These are phyloP conservation scores for Caenorhabditis sp. DNA, from an alignment of 2,888 invertebrate species.

Conservation along the genomic window DNA sequence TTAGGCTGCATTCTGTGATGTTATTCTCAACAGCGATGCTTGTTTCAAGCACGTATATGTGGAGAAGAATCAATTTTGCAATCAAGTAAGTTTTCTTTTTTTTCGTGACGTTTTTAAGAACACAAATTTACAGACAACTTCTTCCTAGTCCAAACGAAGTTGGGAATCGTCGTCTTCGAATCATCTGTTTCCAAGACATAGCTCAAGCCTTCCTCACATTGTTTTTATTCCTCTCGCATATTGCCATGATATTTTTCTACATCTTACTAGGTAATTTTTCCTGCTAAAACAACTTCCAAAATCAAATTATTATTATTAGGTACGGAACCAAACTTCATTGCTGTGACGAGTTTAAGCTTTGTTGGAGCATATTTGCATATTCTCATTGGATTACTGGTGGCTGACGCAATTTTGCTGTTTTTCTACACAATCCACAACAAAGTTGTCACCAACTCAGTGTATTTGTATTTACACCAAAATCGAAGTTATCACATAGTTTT, in stretches of 20 bases:
- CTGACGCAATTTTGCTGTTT: constrained; percentile 20
- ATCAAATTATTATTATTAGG: constrained; percentile 21
- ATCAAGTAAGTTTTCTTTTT: constrained; percentile 28
- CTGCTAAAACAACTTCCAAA: not conserved
- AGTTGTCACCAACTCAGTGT: constrained; percentile 22
- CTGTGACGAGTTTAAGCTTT: constrained; percentile 45
- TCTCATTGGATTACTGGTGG: constrained; percentile 36
- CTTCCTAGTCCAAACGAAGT: constrained; percentile 22
- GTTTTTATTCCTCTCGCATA: constrained; percentile 48
- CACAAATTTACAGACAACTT: constrained; percentile 12
- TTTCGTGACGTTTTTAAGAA: not conserved
- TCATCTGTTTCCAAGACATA: constrained; percentile 43
- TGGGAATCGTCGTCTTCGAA: constrained; percentile 36
- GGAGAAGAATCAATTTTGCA: constrained; percentile 37
- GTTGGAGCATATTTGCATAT: constrained; percentile 54
- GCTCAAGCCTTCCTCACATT: constrained; percentile 41
- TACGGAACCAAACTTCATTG: constrained; percentile 46
- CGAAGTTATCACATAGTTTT: constrained; percentile 35
- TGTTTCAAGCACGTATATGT: constrained; percentile 44
- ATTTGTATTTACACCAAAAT: constrained; percentile 21
- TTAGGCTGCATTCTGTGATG: constrained; percentile 43
- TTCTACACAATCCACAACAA: constrained; percentile 21
- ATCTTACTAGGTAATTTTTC: constrained; percentile 36
- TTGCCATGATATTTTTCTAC: constrained; percentile 53
- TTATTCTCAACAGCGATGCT: constrained; percentile 47